Evolutionary conservation across 2,113 vertebrate species (phyloP).

Genomic region (Dasypus novemcinctus): DNA sequence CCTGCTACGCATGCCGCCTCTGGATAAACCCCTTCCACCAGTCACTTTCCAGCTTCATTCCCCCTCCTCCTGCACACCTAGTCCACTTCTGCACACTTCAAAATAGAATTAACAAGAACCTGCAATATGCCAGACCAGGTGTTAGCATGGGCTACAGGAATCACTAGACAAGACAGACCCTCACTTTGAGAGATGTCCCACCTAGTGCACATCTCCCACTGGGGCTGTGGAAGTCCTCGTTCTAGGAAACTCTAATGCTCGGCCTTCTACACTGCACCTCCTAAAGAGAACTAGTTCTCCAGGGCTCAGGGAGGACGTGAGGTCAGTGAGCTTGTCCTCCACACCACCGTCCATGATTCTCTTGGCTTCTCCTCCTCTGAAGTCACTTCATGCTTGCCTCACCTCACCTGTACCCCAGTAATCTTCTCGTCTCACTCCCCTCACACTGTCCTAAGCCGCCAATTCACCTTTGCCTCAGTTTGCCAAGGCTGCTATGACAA

Average conservation of each 20-base stretch:
- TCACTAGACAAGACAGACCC: neutral
- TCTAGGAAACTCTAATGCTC: neutral
- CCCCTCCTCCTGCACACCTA: neutral
- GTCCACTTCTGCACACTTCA: neutral
- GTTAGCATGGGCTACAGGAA: neutral
- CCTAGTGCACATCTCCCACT: neutral
- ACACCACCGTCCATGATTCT: accelerated
- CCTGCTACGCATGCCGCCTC: neutral
- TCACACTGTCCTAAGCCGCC: neutral
- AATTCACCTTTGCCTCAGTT: no score
- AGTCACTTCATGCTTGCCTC: neutral
- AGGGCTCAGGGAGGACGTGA: neutral
- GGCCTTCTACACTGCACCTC: neutral
- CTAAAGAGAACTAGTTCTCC: neutral
- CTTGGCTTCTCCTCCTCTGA: neutral
- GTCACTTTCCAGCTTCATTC: neutral
- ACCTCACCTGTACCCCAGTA: neutral
- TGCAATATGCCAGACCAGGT: neutral
- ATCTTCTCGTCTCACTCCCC: no score
- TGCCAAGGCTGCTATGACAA: no score
- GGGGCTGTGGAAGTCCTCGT: neutral
- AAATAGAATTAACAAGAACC: neutral
- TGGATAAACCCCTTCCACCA: neutral
- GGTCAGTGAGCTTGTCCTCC: neutral
- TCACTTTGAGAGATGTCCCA: neutral